Evolutionary conservation across 1,140 invertebrate genomes (phyloP), one percentile per base, ranked within the genome.

Genomic region (Colletes latitarsis): DNA sequence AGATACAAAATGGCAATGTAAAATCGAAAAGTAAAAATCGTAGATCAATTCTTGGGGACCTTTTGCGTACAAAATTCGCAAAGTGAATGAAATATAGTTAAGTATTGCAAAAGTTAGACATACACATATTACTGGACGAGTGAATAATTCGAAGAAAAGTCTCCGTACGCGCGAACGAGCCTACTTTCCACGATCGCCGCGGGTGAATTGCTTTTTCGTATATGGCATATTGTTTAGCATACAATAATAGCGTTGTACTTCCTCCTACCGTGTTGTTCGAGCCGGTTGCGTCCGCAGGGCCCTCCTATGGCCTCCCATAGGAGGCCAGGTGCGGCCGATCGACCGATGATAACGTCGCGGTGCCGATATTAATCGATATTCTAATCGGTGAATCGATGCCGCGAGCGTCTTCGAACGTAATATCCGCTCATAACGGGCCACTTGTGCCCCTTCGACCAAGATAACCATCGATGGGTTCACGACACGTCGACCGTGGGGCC

Each of bases 331-430:
- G 74, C 75, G 82, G 58, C 49, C 69, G 68, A 83, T 62, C 71
- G 68, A 30, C 9, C 55, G n/a, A 6, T 12, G 84, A 85, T 85
- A 85, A 85, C 79, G 83, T 85, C 83, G 15, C 41, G 60, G 8
- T 57, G 62, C 30, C 77, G 90, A 90, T 91, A 91, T 91, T 91
- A 91, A 91, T 90, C 89, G 90, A 90, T 89, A 91, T 90, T 90
- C 89, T 90, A 90, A 90, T 91, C 90, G 89, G 77, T 79, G 81
- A 85, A 91, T 91, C 89, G 77, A 68, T 82, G 88, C 90, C 82
- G 73, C 74, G 63, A 88, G 90, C 86, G 81, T 83, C 86, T 84
- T 87, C 84, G 85, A 83, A 76, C 85, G 84, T 90, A 90, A 90
- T 90, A 90, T 90, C 89, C 89, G 88, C 67, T 86, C 88, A 80